A percentile compares a stretch with the other conserved stretches of the same genome.
These are phyloP conservation scores for Drosophila bunnanda DNA, from an alignment of 2,888 invertebrate species.

Conservation along the genomic window DNA sequence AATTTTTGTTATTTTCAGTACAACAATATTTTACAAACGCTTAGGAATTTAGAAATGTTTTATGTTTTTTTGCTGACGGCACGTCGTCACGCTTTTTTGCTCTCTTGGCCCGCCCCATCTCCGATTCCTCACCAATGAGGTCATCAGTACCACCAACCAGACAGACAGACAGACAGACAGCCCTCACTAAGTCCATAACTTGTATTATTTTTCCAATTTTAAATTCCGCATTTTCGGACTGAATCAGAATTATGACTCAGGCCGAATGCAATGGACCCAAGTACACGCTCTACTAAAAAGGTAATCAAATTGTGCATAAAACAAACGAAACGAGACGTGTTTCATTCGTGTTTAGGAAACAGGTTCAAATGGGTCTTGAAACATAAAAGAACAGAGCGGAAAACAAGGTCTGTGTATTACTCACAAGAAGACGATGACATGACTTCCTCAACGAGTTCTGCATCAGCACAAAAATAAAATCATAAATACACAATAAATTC, in stretches of 20 bases:
- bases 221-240: constrained; percentile 59
- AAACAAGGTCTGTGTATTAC: constrained; percentile 13
- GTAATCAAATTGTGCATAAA: constrained; percentile 21
- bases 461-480: constrained; percentile 13
- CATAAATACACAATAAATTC: background rate
- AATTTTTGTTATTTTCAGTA: constrained; percentile 47
- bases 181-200: constrained; percentile 8
- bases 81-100: constrained; percentile 57
- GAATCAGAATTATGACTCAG: constrained; percentile 44
- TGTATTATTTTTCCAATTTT: constrained; percentile 8
- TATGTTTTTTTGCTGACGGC: constrained; percentile 36
- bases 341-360: constrained; percentile 53
- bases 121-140: constrained; percentile 63
- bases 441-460: constrained; percentile 24
- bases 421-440: constrained; percentile 10
- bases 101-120: constrained; percentile 13
- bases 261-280: constrained; percentile 32
- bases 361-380: constrained; percentile 51
- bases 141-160: constrained; percentile 48
- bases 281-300: constrained; percentile 23
- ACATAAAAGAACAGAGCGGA: no score
- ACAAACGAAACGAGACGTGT: constrained; percentile 57
- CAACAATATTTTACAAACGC: constrained; percentile 10
- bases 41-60: constrained; percentile 36
- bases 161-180: background rate